Conservation (phyloP, 2,888 invertebrate genomes). For the Drosophila multiciliata region DNA sequence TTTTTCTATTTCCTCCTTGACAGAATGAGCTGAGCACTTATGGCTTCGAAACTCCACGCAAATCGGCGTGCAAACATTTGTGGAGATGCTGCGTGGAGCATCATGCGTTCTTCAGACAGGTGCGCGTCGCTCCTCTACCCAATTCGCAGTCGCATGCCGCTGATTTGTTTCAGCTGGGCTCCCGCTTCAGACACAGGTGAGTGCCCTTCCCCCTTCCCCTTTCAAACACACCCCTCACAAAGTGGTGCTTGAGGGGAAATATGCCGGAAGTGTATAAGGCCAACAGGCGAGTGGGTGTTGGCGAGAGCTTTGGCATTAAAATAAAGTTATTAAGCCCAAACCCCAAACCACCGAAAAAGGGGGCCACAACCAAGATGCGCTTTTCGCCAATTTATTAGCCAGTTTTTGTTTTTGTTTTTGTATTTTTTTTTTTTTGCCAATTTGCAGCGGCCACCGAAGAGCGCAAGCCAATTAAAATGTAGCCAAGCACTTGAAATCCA, state of each 20-base stretch:
- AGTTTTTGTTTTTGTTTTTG: background rate
- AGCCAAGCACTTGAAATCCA: slow-evolving; percentile 62
- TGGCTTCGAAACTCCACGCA: slow-evolving; percentile 96
- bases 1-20: slow-evolving; percentile 34
- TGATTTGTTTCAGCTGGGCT: slow-evolving; percentile 91
- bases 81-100: slow-evolving; percentile 99
- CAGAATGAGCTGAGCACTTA: slow-evolving; percentile 98
- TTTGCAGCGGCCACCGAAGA: slow-evolving; percentile 54
- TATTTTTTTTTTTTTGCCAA: slow-evolving; percentile 35
- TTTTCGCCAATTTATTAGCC: slow-evolving; percentile 56
- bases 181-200: slow-evolving; percentile 92
- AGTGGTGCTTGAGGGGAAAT: slow-evolving; percentile 26
- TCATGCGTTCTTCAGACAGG: slow-evolving; percentile 95
- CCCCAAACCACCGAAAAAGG: background rate
- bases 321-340: slow-evolving; percentile 61
- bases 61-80: slow-evolving; percentile 96
- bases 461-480: slow-evolving; percentile 75
- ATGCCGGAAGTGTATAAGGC: slow-evolving; percentile 61
- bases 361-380: slow-evolving; percentile 24
- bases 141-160: slow-evolving; percentile 87
- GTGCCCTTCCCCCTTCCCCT: slow-evolving; percentile 28
- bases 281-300: slow-evolving; percentile 55
- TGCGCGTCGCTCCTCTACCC: slow-evolving; percentile 90
- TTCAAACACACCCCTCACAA: background rate
- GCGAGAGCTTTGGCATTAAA: slow-evolving; percentile 18